Conservation (phyloP, 2,888 invertebrate species). For the Cosmia pyralina region DNA sequence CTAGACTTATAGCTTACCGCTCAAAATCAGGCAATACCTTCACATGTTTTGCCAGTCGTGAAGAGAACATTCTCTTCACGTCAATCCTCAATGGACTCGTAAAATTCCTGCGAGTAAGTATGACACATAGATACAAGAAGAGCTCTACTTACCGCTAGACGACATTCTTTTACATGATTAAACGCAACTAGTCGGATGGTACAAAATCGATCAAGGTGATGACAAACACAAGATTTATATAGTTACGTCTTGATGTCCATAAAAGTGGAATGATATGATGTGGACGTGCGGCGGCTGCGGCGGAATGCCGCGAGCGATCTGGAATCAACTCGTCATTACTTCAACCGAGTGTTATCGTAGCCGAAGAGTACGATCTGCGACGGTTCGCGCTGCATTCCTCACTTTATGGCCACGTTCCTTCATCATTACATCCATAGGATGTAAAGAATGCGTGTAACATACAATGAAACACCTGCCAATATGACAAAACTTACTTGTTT, state of each 20-base stretch:
- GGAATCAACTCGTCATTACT: conserved; percentile 65
- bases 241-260: conserved; percentile 67
- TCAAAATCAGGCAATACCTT: background rate
- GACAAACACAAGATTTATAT: conserved; percentile 60
- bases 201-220: conserved; percentile 61
- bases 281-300: conserved; percentile 37
- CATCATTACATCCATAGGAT: conserved; percentile 49
- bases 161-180: conserved; percentile 63
- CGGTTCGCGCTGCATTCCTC: conserved; percentile 68
- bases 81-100: conserved; percentile 1
- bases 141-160: conserved; percentile 56
- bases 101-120: conserved; percentile 36
- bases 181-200: conserved; percentile 46
- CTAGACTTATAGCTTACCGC: background rate
- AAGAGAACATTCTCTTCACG: background rate
- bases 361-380: conserved; percentile 55
- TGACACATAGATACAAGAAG: conserved; percentile 31
- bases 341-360: conserved; percentile 61
- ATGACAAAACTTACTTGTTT: conserved; percentile 4
- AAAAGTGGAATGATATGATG: conserved; percentile 67
- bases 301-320: conserved; percentile 66
- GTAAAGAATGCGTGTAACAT: conserved; percentile 35
- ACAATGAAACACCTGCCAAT: conserved; percentile 21
- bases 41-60: too few relatives aligned
- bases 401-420: conserved; percentile 62